Percentiles rank a stretch among this genome's conserved stretches.
Evolutionary conservation across 2,113 vertebrate species (phyloP).

Genomic region (Cygnus atratus): DNA sequence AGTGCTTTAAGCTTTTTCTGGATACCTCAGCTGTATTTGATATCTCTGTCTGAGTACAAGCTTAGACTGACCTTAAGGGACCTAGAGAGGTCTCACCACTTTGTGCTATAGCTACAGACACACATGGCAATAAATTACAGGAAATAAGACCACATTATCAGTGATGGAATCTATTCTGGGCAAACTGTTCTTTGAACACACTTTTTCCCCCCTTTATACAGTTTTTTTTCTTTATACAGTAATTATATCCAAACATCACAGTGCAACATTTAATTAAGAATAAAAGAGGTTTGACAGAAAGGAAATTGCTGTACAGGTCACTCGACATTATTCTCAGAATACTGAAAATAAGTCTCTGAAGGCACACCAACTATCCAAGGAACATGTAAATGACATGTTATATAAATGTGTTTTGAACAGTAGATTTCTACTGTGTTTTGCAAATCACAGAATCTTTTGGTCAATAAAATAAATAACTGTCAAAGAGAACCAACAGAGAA

Average conservation of each 20-base stretch:
- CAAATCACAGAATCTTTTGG: neutral
- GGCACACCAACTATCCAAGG: neutral
- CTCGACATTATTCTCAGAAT: neutral
- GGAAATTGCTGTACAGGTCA: neutral
- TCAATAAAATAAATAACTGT: neutral
- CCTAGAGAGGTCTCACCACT: neutral
- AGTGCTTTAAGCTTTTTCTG: neutral
- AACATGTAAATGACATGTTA: neutral
- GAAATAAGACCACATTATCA: constrained; percentile 44
- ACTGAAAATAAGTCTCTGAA: neutral
- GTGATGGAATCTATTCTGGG: neutral
- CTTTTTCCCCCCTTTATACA: neutral
- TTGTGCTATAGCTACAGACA: neutral
- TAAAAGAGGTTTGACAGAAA: constrained; percentile 21
- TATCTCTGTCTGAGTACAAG: neutral
- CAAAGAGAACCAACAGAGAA: neutral
- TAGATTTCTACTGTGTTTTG: neutral
- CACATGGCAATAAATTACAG: constrained; percentile 11
- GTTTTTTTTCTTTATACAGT: neutral
- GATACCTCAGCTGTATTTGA: neutral
- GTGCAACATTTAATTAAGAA: constrained; percentile 29
- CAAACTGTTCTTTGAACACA: neutral
- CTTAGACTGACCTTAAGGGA: neutral
- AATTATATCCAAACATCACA: neutral
- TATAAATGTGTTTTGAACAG: neutral